Evolutionary conservation across 2,113 vertebrate species (phyloP).

Genomic region (Nothocercus nigrocapillus): DNA sequence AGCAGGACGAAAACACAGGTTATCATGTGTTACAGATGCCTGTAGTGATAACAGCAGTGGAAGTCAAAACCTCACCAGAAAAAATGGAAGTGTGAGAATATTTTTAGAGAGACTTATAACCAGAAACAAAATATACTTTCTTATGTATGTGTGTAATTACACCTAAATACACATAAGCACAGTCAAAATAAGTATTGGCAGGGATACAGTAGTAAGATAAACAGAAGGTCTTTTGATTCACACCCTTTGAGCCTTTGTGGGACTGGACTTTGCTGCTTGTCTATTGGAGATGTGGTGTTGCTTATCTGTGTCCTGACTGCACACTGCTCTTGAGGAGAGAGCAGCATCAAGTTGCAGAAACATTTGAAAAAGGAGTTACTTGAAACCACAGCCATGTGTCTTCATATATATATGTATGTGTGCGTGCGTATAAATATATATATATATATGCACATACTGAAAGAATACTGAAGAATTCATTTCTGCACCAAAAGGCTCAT

Average conservation of each 20-base stretch:
- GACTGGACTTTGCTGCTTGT: background rate
- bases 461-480: background rate
- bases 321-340: rapidly evolving
- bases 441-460: too few relatives aligned
- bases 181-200: background rate
- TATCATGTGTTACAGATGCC: rapidly evolving
- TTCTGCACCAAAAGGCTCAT: background rate
- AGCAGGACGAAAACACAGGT: background rate
- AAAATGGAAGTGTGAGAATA: background rate
- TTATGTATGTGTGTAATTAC: background rate
- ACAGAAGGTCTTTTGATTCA: background rate
- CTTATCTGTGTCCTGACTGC: background rate
- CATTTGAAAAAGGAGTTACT: background rate
- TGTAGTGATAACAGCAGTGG: background rate
- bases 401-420: too few relatives aligned
- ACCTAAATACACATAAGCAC: rapidly evolving
- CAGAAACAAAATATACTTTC: background rate
- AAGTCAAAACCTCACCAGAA: background rate
- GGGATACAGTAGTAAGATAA: background rate
- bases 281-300: background rate
- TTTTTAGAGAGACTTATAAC: background rate
- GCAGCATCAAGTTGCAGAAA: background rate
- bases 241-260: background rate
- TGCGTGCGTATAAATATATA: too few relatives aligned
- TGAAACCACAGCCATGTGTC: background rate